Conservation (phyloP, 2,113 vertebrate genomes). For the Mus musculus region GRCm39 chr4:34037501-34038000, state of each 20-base stretch:
- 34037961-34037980: not conserved
- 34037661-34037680: not conserved
- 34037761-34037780: not conserved
- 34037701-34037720: not conserved
- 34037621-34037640: too few species aligned
- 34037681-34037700: not conserved
- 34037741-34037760: constrained; percentile 48
- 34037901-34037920: not conserved
- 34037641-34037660: not conserved
- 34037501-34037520: too few species aligned
- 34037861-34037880: not conserved
- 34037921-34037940: not conserved
- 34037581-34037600: too few species aligned
- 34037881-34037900: not conserved
- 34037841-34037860: not conserved
- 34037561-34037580: too few species aligned
- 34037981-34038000: not conserved
- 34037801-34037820: not conserved
- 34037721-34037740: not conserved
- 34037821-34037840: not conserved
- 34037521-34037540: too few species aligned
- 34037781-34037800: not conserved
- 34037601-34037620: too few species aligned
- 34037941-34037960: not conserved
- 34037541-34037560: too few species aligned